Base-by-base conservation (phyloP, 2,113 vertebrate genomes). In the rabbit (Oryctolagus cuniculus) region DNA sequence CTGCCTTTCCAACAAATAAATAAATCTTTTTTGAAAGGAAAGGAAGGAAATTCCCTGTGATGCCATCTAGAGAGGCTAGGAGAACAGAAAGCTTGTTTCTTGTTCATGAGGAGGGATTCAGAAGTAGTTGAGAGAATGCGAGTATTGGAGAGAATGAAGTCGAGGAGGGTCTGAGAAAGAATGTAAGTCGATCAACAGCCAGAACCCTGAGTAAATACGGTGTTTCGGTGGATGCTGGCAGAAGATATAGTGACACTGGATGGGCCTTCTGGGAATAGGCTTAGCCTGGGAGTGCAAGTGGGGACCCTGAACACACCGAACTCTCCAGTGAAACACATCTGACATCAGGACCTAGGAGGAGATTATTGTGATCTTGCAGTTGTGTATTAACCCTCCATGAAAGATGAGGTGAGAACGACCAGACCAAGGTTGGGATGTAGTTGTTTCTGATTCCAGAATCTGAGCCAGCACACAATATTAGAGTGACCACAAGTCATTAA, bases 401-500 rank as follows among this genome's bases (percentile, higher is more conserved):
- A 89, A 92, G 55, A 92, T 4, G 11, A 88, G 38, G 38, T 38
- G 88, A 95, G 64, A 61, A 81, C 15, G 1, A 34, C 58, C 70
- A 49, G 22, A 55, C 55, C 36, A 61, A 75, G 17, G 7, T 90
- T 87, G 81, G 53, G 27, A 19, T 66, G 82, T 55, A 61, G 7
- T 77, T 73, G 83, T 86, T 75, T 81, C 79, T 91, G 66, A 84
- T 72, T 87, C 87, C 29, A 73, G 95, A 95, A 51, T 93, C 72
- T 89, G 38, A 82, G 84, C 25, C 83, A 80, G 55, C 67, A 49
- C 11, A 53, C 36, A 87, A 72, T 81, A 81, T 67, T 88, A 85
- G 55, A 78, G 90, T 88, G 94, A 87, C 82, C 90, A 78, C 73
- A 74, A 95, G 73, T 86, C 82, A 95, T 49, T 95, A 93, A 84